Conservation (phyloP, 2,888 invertebrate species). For the Nomada goodeniana region DNA sequence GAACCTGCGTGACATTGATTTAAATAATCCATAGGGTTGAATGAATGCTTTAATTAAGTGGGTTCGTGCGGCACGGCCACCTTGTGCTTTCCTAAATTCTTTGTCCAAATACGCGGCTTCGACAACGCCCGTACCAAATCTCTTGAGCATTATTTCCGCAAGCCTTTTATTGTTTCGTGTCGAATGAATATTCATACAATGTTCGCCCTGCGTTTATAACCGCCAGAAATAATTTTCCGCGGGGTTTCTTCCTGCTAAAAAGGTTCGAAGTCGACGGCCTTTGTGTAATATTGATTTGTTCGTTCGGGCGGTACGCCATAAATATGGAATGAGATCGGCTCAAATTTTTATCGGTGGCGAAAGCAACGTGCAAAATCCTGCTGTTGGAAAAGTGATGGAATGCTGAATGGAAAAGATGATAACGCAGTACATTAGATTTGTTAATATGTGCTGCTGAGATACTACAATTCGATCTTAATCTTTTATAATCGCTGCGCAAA, state of each 20-base stretch:
- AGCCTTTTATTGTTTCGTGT: constrained; percentile 44
- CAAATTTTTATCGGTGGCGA: not conserved
- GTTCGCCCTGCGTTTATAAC: constrained; percentile 4
- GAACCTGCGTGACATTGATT: constrained; percentile 73
- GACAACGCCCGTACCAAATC: constrained; percentile 2
- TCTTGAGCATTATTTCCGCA: constrained; percentile 16
- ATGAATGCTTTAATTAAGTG: constrained; percentile 68
- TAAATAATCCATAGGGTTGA: constrained; percentile 72
- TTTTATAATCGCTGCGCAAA: no score
- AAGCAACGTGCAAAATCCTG: no score
- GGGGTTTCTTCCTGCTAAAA: not conserved
- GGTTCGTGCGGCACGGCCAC: constrained; percentile 32
- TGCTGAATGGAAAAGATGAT: no score
- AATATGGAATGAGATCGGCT: not conserved
- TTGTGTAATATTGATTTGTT: not conserved
- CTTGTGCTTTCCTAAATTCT: constrained; percentile 36
- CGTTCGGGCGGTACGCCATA: not conserved
- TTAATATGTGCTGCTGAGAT: no score
- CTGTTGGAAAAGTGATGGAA: no score
- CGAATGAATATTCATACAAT: constrained; percentile 42
- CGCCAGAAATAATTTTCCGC: not conserved
- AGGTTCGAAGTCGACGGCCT: not conserved
- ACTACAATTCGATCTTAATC: no score
- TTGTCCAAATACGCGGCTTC: constrained; percentile 34
- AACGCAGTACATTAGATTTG: no score